Base-by-base conservation (phyloP, 2,888 invertebrate genomes). In the Apeira syringaria region DNA sequence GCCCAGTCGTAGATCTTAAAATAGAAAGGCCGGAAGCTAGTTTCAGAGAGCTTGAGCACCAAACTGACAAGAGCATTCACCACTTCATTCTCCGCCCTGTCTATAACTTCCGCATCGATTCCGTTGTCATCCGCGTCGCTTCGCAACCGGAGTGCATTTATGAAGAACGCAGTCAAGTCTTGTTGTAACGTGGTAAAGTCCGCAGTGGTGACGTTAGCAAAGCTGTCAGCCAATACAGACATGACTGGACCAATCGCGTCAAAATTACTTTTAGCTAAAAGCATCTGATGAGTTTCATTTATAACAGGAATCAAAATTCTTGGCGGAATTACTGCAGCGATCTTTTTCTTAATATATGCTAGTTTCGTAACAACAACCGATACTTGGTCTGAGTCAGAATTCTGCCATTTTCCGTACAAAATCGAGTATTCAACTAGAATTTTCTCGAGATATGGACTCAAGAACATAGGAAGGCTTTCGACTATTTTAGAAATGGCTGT, bases 1-100 rank as follows among this genome's bases (percentile, higher is more conserved):
- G 97, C 96, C 98, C 98, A 98, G 66, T 96, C 95, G 72, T 94
- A 97, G 8, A 98, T 90, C 84, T 94, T 94, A 63, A 94, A 94
- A 78, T 97, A 97, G 61, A 98, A 91, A 0, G 98, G 97, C 49
- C 96, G 92, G 80, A 99, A 99, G 25, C 94, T 94, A 0, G 94
- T 93, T 77, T 98, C 98, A 0, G 97, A 97, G 15, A 98, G 83
- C 78, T 98, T 98, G 33, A 98, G 81, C 13, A 97, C 94, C 61
- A 98, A 91, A 32, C 93, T 91, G 1, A 95, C 94, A n/a, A 98
- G 82, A 0, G 96, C 93, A 54, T 94, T 93, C 0, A 97, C 92
- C 0, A 96, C 92, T 62, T 93, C 91, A 8, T 91, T 91, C 81
- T 98, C 98, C 0, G 96, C 93, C 7, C 68, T 64, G 20, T 91